Conservation (phyloP, 1,140 invertebrate genomes). For the Bombus polaris region DNA sequence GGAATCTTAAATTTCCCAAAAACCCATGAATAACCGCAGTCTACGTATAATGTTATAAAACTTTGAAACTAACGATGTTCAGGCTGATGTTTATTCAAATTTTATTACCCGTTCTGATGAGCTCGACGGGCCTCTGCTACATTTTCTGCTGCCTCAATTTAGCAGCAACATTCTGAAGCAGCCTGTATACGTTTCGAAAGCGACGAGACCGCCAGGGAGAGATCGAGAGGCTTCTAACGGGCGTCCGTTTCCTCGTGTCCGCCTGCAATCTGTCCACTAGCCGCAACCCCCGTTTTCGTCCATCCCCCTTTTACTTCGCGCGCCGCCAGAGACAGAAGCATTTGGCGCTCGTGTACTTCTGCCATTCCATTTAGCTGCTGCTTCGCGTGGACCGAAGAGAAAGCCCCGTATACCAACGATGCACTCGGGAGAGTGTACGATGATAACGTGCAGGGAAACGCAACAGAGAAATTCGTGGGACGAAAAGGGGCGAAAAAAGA, state of each 20-base stretch:
- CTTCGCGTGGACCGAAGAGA: slow-evolving; percentile 25
- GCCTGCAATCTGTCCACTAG: slow-evolving; percentile 62
- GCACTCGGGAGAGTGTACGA: background rate
- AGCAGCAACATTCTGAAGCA: background rate
- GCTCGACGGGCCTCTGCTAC: too few species aligned
- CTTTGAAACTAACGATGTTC: too few species aligned
- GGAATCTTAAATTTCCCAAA: too few species aligned
- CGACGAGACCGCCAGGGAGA: too few species aligned
- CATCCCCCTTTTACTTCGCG: slow-evolving; percentile 2
- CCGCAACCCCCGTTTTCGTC: background rate
- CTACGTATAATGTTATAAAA: too few species aligned
- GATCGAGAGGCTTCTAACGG: slow-evolving; percentile 25
- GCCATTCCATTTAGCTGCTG: slow-evolving; percentile 53
- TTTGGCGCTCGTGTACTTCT: slow-evolving; percentile 50
- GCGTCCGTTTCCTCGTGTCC: slow-evolving; percentile 23
- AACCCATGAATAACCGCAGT: too few species aligned
- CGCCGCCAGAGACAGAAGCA: slow-evolving; percentile 56
- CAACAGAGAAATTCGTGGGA: background rate
- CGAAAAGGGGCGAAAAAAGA: background rate
- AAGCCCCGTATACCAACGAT: background rate
- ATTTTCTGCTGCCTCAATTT: background rate
- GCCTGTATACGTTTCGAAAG: background rate
- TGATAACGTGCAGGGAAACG: background rate
- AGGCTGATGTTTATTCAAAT: too few species aligned
- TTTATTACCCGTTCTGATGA: too few species aligned